phyloP scores from a whole-genome alignment of 2,888 invertebrate genomes.

The Thyatira batis region DNA sequence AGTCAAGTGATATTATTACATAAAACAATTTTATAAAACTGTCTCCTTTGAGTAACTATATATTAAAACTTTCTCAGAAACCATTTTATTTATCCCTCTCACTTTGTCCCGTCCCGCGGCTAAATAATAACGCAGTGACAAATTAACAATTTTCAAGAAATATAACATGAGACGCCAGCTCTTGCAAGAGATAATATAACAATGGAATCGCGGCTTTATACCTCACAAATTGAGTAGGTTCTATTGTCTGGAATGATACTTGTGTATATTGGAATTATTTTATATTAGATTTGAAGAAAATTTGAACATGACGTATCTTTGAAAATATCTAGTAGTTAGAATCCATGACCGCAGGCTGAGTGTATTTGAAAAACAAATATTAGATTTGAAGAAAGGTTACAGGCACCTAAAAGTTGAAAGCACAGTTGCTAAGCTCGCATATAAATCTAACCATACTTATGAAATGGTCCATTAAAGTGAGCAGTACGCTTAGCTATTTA shows the following conservation, averaged over 20 bases:
- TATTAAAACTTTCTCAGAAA: not conserved
- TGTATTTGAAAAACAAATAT: no score
- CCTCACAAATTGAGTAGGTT: not conserved
- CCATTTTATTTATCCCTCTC: not conserved
- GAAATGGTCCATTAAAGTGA: no score
- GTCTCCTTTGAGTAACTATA: not conserved
- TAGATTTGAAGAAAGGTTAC: no score
- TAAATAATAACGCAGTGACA: slow-evolving; percentile 43
- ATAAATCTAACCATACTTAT: no score
- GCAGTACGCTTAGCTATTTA: no score
- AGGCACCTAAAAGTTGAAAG: no score
- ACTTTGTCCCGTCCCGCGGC: not conserved
- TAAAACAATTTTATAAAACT: not conserved
- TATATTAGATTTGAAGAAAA: not conserved
- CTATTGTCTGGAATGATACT: not conserved
- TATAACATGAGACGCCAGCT: slow-evolving; percentile 20
- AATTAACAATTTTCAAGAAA: slow-evolving; percentile 46
- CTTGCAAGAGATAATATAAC: not conserved
- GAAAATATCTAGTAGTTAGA: no score
- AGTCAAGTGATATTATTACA: no score
- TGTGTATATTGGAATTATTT: not conserved
- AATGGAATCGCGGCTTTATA: not conserved
- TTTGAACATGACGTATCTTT: no score
- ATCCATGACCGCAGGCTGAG: no score
- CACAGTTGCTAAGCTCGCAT: no score